Percentiles rank a stretch among this genome's conserved stretches.
Evolutionary conservation across 2,797 vertebrate species (phyloP).

Genomic region (Malacoraja senta): DNA sequence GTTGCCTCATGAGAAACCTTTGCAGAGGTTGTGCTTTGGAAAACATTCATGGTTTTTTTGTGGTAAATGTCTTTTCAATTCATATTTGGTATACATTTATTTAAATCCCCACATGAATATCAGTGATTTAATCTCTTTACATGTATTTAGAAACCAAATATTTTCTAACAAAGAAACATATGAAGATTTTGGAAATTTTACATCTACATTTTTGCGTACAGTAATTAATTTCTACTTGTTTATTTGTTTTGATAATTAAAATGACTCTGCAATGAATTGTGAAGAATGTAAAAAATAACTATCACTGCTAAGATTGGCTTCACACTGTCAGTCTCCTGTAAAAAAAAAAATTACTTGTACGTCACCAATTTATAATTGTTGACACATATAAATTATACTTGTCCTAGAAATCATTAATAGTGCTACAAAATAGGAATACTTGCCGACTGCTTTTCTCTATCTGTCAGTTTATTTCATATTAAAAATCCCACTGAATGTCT

Average conservation of each 20-base stretch:
- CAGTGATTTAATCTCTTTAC: neutral
- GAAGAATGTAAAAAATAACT: slow-evolving; percentile 73
- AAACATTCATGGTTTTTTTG: neutral
- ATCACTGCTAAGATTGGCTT: slow-evolving; percentile 74
- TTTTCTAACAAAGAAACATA: neutral
- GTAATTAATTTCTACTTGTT: slow-evolving; percentile 5
- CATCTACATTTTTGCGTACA: neutral
- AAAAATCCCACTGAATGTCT: slow-evolving; percentile 67
- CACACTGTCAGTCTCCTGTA: slow-evolving; percentile 71
- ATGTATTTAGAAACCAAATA: slow-evolving; percentile 1
- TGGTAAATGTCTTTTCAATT: neutral
- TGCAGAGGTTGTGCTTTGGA: neutral
- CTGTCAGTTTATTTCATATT: slow-evolving; percentile 86
- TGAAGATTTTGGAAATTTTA: slow-evolving; percentile 9
- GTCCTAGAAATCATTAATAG: slow-evolving; percentile 98
- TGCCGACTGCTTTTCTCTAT: slow-evolving; percentile 61
- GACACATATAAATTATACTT: slow-evolving; percentile 95
- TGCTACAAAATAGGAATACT: slow-evolving; percentile 86
- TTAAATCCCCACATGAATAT: neutral
- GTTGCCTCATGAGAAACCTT: neutral
- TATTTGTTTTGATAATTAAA: slow-evolving; percentile 16
- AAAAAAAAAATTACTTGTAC: slow-evolving; percentile 73
- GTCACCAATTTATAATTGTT: slow-evolving; percentile 81
- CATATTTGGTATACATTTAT: neutral
- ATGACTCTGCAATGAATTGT: slow-evolving; percentile 46